Conservation (phyloP, 2,797 vertebrate species). For the Hemitrygon akajei region DNA sequence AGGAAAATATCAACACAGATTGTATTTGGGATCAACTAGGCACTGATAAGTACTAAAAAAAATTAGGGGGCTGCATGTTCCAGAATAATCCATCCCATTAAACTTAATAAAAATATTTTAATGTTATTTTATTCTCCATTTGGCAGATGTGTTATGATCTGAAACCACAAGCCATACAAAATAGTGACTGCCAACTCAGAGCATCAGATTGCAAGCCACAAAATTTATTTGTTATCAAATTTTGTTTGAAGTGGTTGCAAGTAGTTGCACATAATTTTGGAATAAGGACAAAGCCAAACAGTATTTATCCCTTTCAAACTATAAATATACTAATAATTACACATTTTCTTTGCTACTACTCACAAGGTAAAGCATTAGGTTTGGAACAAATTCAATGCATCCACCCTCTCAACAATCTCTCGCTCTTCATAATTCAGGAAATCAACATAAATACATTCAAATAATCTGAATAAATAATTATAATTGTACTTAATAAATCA, state of each 20-base stretch:
- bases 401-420: background rate
- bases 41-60: background rate
- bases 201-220: background rate
- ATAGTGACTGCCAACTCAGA: background rate
- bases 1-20: background rate
- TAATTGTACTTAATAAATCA: background rate
- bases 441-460: background rate
- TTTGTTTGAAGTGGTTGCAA: background rate
- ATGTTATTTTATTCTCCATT: background rate
- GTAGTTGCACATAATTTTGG: background rate
- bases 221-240: background rate
- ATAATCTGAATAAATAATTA: background rate
- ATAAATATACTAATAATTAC: background rate
- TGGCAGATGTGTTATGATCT: background rate
- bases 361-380: background rate
- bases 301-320: background rate
- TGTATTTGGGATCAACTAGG: background rate
- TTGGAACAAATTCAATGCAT: background rate
- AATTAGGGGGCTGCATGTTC: background rate
- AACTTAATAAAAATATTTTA: background rate
- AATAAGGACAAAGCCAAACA: background rate
- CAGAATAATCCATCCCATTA: background rate
- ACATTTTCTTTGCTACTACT: background rate
- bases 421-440: background rate
- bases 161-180: background rate